Evolutionary conservation across 2,113 vertebrate genomes (phyloP), one percentile per base, ranked within the genome.

Genomic region (Ascaphus truei): DNA sequence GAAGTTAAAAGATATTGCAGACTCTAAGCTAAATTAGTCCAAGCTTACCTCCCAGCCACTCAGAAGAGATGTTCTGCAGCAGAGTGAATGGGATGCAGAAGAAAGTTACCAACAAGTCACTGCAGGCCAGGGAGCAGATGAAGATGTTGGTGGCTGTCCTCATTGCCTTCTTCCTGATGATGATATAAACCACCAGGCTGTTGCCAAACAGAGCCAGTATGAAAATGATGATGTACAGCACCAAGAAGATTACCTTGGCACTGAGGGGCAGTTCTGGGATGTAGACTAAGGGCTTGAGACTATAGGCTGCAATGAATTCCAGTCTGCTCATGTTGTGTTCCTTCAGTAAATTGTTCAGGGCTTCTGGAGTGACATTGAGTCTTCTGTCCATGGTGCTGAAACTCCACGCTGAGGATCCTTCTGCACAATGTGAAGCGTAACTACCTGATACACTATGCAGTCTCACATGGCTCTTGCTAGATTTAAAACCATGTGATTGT

Each of bases 31-130:
- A n/a, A n/a, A n/a, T n/a, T n/a, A n/a, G n/a, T n/a, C n/a, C n/a
- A n/a, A 7, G 76, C 89, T 90, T 67, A 93, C 91, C 91, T 16
- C 90, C 91, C 39, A 91, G 75, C 90, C 92, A 92, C 29, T 92
- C 85, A 0, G 90, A 88, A 0, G 86, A 90, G 79, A 92, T 88
- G 80, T 93, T 92, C 75, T 93, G 91, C 72, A 93, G 81, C 61
- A 92, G 55, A 9, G 91, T 92, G 62, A 92, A 89, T 0, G 91
- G 91, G 2, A 93, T 77, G 76, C 91, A 93, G 82, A 92, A 91
- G 74, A 93, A 91, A 57, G 91, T 92, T 82, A 93, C 91, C 73
- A 93, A 87, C 51, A 93, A 84, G 79, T 93, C 91, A 58, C 91
- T 92, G 72, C 92, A 84, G 1, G 91, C 91, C 80, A 93, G 69